A percentile compares a stretch with the other conserved stretches of the same genome.
Conservation (phyloP, 2,797 vertebrate species). For the Setipinna tenuifilis region DNA sequence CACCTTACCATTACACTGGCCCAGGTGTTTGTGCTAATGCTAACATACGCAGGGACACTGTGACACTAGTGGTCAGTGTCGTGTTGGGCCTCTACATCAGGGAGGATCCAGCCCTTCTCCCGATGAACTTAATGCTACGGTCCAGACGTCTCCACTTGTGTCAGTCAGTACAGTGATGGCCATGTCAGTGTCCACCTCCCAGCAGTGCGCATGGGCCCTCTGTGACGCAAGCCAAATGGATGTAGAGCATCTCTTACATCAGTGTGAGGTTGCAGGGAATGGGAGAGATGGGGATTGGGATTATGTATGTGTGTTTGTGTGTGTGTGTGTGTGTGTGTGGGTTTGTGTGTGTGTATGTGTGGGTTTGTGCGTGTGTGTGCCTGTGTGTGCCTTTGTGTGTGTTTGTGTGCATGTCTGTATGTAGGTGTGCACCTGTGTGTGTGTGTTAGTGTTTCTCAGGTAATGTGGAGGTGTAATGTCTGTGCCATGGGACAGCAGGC, state of each 20-base stretch:
- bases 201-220: background rate
- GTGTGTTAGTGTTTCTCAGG: background rate
- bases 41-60: background rate
- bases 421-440: background rate
- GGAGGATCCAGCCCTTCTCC: slow-evolving; percentile 29
- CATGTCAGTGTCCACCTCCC: background rate
- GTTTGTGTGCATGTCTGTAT: background rate
- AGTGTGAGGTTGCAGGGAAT: background rate
- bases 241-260: background rate
- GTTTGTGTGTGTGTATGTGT: too few species aligned
- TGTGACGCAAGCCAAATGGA: background rate
- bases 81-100: background rate
- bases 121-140: background rate
- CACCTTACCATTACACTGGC: background rate
- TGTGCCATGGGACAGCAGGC: background rate
- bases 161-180: background rate
- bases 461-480: background rate
- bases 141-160: background rate
- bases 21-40: background rate
- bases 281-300: background rate
- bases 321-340: background rate
- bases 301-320: background rate
- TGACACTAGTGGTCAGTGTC: background rate
- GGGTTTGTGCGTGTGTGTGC: too few species aligned
- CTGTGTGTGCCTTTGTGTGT: background rate